A percentile compares a stretch with the other conserved stretches of the same genome.
Evolutionary conservation across 53 echinoderm and acorn worm genomes (phyloP).

Genomic region (Henricia sp.): DNA sequence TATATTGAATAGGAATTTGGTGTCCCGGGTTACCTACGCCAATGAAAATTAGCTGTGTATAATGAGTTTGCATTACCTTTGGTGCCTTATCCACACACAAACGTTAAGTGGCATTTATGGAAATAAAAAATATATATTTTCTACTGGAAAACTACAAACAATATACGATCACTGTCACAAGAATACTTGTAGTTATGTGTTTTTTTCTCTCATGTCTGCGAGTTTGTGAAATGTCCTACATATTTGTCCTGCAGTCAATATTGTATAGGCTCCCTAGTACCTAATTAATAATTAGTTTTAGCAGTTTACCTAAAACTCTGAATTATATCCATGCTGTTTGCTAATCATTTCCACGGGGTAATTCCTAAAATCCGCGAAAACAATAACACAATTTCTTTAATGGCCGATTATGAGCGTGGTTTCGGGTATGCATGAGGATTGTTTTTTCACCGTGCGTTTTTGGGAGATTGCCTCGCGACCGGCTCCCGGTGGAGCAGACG

Average conservation of each 20-base stretch:
- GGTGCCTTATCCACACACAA: too few relatives aligned
- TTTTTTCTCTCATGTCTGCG: neutral
- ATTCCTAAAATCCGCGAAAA: neutral
- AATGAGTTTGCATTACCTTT: too few relatives aligned
- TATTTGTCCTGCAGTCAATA: neutral
- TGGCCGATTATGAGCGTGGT: conserved; percentile 39
- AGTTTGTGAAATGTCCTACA: neutral
- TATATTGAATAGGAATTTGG: too few relatives aligned
- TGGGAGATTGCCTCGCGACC: conserved; percentile 1
- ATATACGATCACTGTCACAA: too few relatives aligned
- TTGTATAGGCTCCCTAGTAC: neutral
- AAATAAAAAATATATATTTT: too few relatives aligned
- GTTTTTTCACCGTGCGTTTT: neutral
- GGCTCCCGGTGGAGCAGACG: neutral
- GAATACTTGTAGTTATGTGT: too few relatives aligned
- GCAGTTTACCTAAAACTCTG: neutral
- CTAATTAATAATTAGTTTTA: neutral
- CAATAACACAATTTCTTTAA: conserved; percentile 44
- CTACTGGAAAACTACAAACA: too few relatives aligned
- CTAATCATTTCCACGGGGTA: neutral
- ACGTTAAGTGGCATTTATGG: too few relatives aligned
- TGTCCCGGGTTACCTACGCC: too few relatives aligned
- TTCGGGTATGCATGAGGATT: neutral
- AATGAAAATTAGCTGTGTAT: too few relatives aligned
- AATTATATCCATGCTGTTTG: neutral